Evolutionary conservation across 2,113 vertebrate species (phyloP).

Genomic region (Alethe diademata): DNA sequence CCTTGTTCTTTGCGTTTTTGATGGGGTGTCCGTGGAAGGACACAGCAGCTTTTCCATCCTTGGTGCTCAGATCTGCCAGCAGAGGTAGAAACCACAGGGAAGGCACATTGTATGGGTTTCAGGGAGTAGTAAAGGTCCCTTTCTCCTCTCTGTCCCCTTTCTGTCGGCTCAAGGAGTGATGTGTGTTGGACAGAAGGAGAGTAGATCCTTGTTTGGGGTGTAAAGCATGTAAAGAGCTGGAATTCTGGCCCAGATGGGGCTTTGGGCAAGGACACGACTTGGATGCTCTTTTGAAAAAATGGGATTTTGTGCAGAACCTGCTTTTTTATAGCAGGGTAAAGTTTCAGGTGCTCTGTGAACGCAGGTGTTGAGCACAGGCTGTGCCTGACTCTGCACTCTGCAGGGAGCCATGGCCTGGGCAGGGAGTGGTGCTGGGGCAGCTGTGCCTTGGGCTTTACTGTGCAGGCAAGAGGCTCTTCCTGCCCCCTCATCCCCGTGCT

Average conservation of each 20-base stretch:
- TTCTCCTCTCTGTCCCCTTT: background rate
- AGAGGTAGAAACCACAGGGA: background rate
- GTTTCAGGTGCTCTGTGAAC: background rate
- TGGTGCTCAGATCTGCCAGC: background rate
- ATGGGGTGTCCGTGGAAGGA: background rate
- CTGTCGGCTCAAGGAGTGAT: background rate
- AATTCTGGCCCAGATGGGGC: accelerated
- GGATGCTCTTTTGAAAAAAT: background rate
- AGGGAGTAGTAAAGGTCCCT: background rate
- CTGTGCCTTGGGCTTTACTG: accelerated
- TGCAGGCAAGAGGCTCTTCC: background rate
- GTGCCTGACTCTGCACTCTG: background rate
- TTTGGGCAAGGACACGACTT: accelerated
- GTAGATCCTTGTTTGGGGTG: background rate
- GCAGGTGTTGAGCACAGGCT: accelerated
- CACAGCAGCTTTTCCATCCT: background rate
- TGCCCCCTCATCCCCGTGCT: background rate
- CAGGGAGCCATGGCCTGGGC: accelerated
- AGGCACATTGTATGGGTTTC: accelerated
- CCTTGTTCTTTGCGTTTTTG: background rate
- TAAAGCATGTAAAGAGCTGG: background rate
- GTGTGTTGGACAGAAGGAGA: background rate
- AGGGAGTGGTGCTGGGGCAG: background rate
- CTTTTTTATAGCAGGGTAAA: background rate
- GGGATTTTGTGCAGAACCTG: background rate